Evolutionary conservation across 2,797 vertebrate genomes (phyloP).

Genomic region (Aldrovandia affinis): DNA sequence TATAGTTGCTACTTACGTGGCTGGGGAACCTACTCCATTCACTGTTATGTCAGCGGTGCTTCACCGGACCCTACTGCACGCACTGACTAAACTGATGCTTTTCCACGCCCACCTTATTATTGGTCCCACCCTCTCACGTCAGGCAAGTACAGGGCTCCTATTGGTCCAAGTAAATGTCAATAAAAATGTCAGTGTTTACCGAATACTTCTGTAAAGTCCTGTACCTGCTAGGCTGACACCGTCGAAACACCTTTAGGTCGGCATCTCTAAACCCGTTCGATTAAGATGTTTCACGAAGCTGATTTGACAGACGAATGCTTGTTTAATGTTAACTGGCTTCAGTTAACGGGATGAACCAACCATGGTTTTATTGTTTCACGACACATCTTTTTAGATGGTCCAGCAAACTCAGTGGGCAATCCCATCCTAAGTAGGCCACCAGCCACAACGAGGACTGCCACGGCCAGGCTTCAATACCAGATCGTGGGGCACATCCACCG

Average conservation of each 20-base stretch:
- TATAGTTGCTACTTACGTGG: constrained; percentile 84
- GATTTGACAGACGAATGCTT: background rate
- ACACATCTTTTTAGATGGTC: too few species aligned
- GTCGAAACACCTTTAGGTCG: background rate
- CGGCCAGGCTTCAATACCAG: background rate
- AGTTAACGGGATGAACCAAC: background rate
- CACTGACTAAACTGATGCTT: constrained; percentile 55
- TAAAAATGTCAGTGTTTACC: constrained; percentile 5
- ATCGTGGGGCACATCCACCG: background rate
- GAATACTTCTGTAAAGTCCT: background rate
- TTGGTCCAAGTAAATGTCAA: background rate
- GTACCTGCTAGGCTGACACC: background rate
- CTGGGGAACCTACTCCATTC: constrained; percentile 81
- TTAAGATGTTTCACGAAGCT: background rate
- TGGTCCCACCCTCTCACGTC: background rate
- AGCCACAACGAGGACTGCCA: background rate
- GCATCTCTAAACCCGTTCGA: background rate
- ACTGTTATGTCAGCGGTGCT: constrained; percentile 68
- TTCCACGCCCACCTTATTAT: constrained; percentile 3
- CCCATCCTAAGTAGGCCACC: background rate
- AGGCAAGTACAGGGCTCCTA: background rate
- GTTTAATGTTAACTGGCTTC: background rate
- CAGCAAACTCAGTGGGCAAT: too few species aligned
- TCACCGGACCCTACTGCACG: constrained; percentile 67
- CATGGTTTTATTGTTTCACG: background rate